A percentile compares a stretch with the other conserved stretches of the same genome.
These are phyloP conservation scores for Drosophila seguyi DNA, from an alignment of 1,140 invertebrate genomes.

Conservation along the genomic window DNA sequence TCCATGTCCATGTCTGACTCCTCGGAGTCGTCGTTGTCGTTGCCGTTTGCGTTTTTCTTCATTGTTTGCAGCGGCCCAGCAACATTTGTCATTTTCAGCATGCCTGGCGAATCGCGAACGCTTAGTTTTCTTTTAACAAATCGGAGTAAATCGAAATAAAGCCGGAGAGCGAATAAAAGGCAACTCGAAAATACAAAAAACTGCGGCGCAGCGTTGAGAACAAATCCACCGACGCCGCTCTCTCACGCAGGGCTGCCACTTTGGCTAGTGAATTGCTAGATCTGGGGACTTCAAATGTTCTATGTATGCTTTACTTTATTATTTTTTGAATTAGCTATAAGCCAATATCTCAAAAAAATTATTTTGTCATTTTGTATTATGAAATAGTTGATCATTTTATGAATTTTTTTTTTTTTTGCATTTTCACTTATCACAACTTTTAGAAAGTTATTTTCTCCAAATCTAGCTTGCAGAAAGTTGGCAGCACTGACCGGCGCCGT, in stretches of 20 bases:
- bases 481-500: constrained; percentile 1
- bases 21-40: constrained; percentile 67
- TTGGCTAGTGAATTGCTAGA: neutral
- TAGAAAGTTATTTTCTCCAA: neutral
- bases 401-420: neutral
- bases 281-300: neutral
- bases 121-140: constrained; percentile 51
- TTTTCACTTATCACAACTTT: neutral
- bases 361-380: neutral
- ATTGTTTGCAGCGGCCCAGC: constrained; percentile 57
- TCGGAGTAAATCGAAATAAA: constrained; percentile 43
- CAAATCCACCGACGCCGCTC: constrained; percentile 82
- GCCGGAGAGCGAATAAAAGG: constrained; percentile 31
- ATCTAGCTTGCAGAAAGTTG: neutral
- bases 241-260: constrained; percentile 15
- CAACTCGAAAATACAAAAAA: constrained; percentile 26
- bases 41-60: constrained; percentile 44
- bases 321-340: neutral
- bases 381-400: neutral
- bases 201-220: constrained; percentile 59
- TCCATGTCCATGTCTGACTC: constrained; percentile 74
- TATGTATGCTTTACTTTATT: too few species aligned
- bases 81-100: constrained; percentile 73
- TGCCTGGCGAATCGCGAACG: constrained; percentile 15
- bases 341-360: neutral